A percentile compares a stretch with the other conserved stretches of the same genome.
Evolutionary conservation across 2,888 invertebrate species (phyloP).

Genomic region (Neria commutata): DNA sequence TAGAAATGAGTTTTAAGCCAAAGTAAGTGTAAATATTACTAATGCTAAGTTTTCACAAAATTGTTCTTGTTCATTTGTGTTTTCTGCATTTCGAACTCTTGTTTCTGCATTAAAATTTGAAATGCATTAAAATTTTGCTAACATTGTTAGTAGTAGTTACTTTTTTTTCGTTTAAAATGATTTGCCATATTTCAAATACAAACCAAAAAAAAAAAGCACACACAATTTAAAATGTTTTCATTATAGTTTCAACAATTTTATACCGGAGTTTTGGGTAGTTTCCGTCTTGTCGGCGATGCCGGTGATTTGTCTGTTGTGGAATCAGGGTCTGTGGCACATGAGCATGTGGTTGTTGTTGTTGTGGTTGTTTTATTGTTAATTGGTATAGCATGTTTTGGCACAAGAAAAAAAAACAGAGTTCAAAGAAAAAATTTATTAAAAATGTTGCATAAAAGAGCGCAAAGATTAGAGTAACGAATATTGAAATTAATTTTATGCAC

Average conservation of each 20-base stretch:
- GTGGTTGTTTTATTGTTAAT: constrained; percentile 24
- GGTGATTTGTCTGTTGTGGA: constrained; percentile 78
- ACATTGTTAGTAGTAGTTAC: too few species aligned
- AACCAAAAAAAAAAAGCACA: too few species aligned
- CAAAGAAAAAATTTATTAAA: constrained; percentile 23
- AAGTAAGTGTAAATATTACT: too few species aligned
- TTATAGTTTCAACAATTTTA: constrained; percentile 65
- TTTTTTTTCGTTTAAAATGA: constrained; percentile 18
- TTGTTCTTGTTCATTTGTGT: too few species aligned
- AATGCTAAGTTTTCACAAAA: too few species aligned
- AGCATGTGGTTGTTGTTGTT: constrained; percentile 17
- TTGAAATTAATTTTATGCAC: not conserved
- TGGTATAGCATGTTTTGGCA: constrained; percentile 25
- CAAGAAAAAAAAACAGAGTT: constrained; percentile 17
- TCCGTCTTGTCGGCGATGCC: constrained; percentile 88
- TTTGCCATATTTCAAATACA: not conserved
- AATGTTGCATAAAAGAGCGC: constrained; percentile 28
- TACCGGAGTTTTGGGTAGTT: constrained; percentile 97
- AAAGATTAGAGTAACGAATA: constrained; percentile 41
- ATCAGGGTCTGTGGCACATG: constrained; percentile 75
- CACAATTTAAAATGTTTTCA: too few species aligned
- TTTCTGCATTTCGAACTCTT: too few species aligned
- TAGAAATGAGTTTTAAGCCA: too few species aligned
- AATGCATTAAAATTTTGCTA: too few species aligned
- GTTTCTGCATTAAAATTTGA: too few species aligned